A percentile compares a stretch with the other conserved stretches of the same genome.
Conservation (phyloP, 2,113 vertebrate species). For the Cyphomyrus discorhynchus region DNA sequence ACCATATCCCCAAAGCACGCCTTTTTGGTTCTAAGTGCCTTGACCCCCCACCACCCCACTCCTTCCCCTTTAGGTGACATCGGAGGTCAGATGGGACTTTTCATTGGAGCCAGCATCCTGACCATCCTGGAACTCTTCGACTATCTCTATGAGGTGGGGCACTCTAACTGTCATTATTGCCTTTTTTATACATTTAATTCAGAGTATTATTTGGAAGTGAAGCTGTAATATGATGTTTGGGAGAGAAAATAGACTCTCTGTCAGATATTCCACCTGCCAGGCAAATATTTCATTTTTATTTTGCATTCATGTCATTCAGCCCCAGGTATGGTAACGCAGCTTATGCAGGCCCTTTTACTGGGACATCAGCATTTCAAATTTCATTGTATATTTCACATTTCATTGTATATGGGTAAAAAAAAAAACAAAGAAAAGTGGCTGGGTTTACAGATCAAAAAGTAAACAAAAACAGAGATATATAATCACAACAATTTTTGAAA, state of each 20-base stretch:
- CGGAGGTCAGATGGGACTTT: conserved; percentile 96
- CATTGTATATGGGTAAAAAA: neutral
- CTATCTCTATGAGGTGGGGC: conserved; percentile 88
- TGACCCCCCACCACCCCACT: neutral
- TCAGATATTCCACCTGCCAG: neutral
- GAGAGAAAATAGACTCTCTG: neutral
- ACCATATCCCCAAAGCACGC: conserved; percentile 22
- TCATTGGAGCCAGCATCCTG: conserved; percentile 94
- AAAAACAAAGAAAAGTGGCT: neutral
- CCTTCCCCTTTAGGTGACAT: conserved; percentile 75
- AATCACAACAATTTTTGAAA: neutral
- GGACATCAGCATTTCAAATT: neutral
- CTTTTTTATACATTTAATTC: neutral
- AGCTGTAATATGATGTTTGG: neutral
- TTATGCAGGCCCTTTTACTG: neutral
- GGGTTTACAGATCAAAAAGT: neutral
- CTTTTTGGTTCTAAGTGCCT: neutral
- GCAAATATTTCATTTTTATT: neutral
- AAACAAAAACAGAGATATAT: neutral
- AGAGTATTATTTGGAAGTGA: neutral
- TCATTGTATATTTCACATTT: too few species aligned
- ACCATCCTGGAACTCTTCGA: conserved; percentile 94
- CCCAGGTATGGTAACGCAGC: neutral
- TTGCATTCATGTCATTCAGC: neutral
- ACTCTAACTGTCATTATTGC: neutral